These are phyloP conservation scores for Myzus persicae DNA, from an alignment of 1,140 invertebrate species.

Conservation along the genomic window DNA sequence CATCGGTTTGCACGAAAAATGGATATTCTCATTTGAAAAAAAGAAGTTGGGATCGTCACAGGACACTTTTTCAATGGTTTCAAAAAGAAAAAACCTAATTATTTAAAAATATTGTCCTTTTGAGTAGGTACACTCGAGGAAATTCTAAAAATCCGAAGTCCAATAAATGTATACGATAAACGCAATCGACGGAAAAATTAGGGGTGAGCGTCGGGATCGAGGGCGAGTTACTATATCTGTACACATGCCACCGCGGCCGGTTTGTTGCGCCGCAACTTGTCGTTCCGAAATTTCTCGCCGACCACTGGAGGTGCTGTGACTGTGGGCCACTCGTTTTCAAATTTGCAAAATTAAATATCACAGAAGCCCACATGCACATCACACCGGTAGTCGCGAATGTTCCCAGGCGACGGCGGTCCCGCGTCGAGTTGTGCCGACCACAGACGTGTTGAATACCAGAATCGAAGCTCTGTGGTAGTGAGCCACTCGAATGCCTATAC, in stretches of 20 bases:
- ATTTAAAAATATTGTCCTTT: too few species aligned
- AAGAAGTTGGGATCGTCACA: too few species aligned
- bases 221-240: too few species aligned
- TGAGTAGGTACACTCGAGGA: too few species aligned
- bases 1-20: too few species aligned
- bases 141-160: too few species aligned
- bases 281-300: background rate
- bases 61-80: too few species aligned
- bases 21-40: too few species aligned
- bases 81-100: too few species aligned
- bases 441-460: background rate
- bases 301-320: slow-evolving; percentile 44
- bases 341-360: background rate
- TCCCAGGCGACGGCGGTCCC: too few species aligned
- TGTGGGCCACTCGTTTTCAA: slow-evolving; percentile 49
- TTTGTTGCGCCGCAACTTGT: background rate
- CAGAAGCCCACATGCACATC: slow-evolving; percentile 57
- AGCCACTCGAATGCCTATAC: slow-evolving; percentile 38
- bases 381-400: background rate
- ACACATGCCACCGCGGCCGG: background rate
- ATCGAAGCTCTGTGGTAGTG: slow-evolving; percentile 46
- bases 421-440: background rate
- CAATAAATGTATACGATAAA: too few species aligned
- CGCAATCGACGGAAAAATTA: too few species aligned
- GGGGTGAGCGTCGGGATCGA: background rate